Conservation (phyloP, 2,888 invertebrate genomes). For the Cybosia mesomella region DNA sequence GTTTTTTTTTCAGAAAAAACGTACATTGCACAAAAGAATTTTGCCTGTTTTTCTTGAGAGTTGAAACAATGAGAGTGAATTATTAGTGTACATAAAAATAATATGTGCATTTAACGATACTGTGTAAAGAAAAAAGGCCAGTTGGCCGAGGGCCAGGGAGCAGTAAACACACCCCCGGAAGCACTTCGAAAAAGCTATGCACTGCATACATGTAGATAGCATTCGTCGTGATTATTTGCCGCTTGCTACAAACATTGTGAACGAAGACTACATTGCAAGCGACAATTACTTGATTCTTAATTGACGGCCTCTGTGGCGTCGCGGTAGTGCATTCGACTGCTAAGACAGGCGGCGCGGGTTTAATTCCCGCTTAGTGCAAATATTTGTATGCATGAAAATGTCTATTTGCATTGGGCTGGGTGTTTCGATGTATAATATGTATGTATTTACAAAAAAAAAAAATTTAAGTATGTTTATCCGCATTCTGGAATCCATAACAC, state of each 20-base stretch:
- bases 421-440: no score
- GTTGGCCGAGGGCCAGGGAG: constrained; percentile 74
- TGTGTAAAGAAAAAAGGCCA: constrained; percentile 71
- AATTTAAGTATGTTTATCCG: no score
- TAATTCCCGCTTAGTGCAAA: no score
- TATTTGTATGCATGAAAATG: no score
- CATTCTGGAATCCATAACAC: no score
- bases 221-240: constrained; percentile 37
- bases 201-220: constrained; percentile 59
- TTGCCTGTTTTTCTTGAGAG: constrained; percentile 56
- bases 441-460: no score
- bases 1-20: constrained; percentile 44
- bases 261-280: constrained; percentile 9
- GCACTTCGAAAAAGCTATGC: constrained; percentile 59
- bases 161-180: constrained; percentile 73
- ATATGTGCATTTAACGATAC: constrained; percentile 70
- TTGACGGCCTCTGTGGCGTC: no score
- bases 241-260: constrained; percentile 27
- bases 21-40: constrained; percentile 46
- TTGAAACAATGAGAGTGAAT: constrained; percentile 62
- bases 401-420: no score
- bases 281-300: constrained; percentile 25
- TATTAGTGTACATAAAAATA: constrained; percentile 64
- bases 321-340: no score
- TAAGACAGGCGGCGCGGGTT: no score